Evolutionary conservation across 2,797 vertebrate genomes (phyloP).

Genomic region (Pampus argenteus): DNA sequence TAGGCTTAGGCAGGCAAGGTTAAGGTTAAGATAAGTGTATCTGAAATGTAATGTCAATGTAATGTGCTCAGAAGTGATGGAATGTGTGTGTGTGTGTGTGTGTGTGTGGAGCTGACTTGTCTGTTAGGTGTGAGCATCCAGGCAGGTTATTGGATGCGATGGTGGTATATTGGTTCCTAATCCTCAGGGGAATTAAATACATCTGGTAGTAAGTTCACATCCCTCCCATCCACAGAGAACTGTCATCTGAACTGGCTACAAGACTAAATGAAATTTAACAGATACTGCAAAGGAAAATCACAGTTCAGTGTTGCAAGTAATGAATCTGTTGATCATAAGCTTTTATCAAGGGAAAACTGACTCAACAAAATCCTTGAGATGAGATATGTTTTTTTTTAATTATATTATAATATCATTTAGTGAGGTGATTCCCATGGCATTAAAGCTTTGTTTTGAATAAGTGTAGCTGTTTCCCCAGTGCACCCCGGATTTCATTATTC

Average conservation of each 20-base stretch:
- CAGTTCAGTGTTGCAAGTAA: background rate
- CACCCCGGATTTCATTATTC: background rate
- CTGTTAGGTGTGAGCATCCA: slow-evolving; percentile 45
- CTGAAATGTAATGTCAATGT: too few relatives aligned
- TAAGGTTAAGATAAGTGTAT: too few relatives aligned
- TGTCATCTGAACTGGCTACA: slow-evolving; percentile 20
- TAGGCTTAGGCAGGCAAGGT: too few relatives aligned
- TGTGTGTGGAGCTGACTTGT: slow-evolving; percentile 13
- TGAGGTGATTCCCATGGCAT: background rate
- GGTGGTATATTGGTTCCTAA: slow-evolving; percentile 62
- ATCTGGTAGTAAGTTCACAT: slow-evolving; percentile 46
- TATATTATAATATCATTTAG: background rate
- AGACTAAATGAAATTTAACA: slow-evolving; percentile 8
- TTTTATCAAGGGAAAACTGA: background rate
- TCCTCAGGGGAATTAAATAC: slow-evolving; percentile 45
- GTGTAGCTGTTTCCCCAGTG: background rate
- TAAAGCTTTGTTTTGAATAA: background rate
- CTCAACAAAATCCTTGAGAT: background rate
- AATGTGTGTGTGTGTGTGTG: background rate
- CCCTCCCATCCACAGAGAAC: slow-evolving; percentile 19
- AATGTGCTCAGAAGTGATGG: too few relatives aligned
- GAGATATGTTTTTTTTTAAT: background rate
- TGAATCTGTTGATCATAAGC: background rate
- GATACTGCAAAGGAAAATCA: slow-evolving; percentile 8
- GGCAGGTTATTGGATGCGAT: slow-evolving; percentile 67